Evolutionary conservation across 1,140 invertebrate genomes (phyloP).

Genomic region (Nilaparvata lugens): DNA sequence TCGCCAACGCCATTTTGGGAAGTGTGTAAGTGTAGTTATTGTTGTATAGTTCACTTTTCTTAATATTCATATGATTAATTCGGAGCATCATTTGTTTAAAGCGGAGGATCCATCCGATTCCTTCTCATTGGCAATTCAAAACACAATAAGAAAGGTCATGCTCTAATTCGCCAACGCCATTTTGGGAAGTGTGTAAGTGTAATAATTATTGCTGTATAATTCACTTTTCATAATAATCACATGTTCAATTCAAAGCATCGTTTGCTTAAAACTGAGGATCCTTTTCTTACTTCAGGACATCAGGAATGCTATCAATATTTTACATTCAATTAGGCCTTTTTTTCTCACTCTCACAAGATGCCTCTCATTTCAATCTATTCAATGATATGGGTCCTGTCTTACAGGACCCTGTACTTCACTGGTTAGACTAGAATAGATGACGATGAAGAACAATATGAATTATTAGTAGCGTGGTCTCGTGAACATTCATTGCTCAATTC

Average conservation of each 20-base stretch:
- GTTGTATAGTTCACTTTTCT: not conserved
- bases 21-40: not conserved
- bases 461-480: no score
- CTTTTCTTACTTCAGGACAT: not conserved
- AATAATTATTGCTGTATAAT: not conserved
- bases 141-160: not conserved
- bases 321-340: not conserved
- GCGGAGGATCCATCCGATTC: not conserved
- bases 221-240: not conserved
- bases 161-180: not conserved
- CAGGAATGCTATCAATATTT: not conserved
- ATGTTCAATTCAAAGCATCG: not conserved
- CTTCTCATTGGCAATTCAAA: not conserved
- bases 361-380: not conserved
- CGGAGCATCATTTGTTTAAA: not conserved
- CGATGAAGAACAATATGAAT: no score
- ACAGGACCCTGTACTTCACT: no score
- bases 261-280: not conserved
- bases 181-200: not conserved
- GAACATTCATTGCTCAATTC: no score
- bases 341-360: no score
- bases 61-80: not conserved
- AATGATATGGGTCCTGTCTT: no score
- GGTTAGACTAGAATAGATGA: no score
- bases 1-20: not conserved